Base-by-base conservation (phyloP, 2,113 vertebrate genomes). In the Etheostoma spectabile region DNA sequence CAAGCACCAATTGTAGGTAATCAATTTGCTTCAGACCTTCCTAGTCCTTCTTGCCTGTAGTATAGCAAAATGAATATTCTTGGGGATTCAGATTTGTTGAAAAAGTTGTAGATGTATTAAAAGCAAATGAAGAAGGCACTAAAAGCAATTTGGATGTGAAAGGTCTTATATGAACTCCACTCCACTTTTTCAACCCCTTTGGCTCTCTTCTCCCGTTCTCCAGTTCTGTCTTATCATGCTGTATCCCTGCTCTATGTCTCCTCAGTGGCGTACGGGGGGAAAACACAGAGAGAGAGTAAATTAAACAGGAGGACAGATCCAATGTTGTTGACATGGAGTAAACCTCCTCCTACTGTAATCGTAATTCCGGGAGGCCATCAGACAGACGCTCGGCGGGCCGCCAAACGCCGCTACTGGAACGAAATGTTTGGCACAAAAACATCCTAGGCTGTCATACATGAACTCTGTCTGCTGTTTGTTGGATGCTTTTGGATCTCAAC, bases 281-380 rank as follows among this genome's bases (percentile, higher is more conserved):
- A 33, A 6, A 16, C 15, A 2, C 42, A 35, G 67, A 79, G 38
- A 63, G 38, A 49, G 60, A 83, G 30, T 22, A 52, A 67, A 87
- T 87, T 33, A 57, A 11, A 64, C 69, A 61, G 35, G 21, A 74
- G n/a, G n/a, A 13, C 70, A 69, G 62, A 76, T 81, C 10, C 52
- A 65, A 74, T 51, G n/a, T 68, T 61, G 76, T 51, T 75, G 82
- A 76, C 72, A 65, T 64, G 76, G 76, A 86, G 79, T 60, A 66
- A 71, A 70, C 55, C 52, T 73, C 69, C 63, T 73, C 35, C 72
- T 27, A 19, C 60, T 71, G 35, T 65, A 49, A 66, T 73, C 24
- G 35, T 70, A 69, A 70, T 77, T 85, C 45, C 35, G 66, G 51
- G 66, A 87, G 60, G 49, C 53, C 14, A 8, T 27, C 71, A 27